Evolutionary conservation across 2,113 vertebrate genomes (phyloP).

Genomic region (Crotalus horridus): DNA sequence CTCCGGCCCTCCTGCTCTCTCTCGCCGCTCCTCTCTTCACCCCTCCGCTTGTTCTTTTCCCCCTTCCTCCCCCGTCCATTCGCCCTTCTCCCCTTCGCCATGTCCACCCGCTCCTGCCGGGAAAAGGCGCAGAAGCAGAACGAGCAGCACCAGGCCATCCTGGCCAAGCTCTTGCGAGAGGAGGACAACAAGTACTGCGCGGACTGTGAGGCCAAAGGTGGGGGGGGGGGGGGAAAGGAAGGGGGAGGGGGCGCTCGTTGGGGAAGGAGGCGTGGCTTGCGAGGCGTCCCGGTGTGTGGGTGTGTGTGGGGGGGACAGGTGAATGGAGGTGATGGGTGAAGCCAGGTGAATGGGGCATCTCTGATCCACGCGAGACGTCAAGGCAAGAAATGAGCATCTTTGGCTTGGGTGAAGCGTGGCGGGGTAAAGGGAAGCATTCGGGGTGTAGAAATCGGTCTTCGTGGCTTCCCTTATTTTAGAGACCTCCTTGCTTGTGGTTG

Average conservation of each 20-base stretch:
- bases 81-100: constrained; percentile 51
- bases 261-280: neutral
- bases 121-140: constrained; percentile 96
- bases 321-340: neutral
- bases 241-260: neutral
- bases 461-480: neutral
- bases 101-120: constrained; percentile 89
- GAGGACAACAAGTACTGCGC: constrained; percentile 95
- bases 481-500: neutral
- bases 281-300: neutral
- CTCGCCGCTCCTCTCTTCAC: neutral
- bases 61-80: neutral
- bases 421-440: neutral
- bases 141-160: constrained; percentile 92
- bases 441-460: neutral
- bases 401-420: neutral
- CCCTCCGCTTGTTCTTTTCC: neutral
- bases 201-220: constrained; percentile 95
- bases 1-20: neutral
- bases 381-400: neutral
- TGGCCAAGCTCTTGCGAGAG: constrained; percentile 87
- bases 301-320: neutral
- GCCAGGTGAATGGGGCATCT: neutral
- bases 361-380: neutral
- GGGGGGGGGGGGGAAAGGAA: neutral